phyloP scores from a whole-genome alignment of 2,797 vertebrate species.

The Pogoniulus pusillus region DNA sequence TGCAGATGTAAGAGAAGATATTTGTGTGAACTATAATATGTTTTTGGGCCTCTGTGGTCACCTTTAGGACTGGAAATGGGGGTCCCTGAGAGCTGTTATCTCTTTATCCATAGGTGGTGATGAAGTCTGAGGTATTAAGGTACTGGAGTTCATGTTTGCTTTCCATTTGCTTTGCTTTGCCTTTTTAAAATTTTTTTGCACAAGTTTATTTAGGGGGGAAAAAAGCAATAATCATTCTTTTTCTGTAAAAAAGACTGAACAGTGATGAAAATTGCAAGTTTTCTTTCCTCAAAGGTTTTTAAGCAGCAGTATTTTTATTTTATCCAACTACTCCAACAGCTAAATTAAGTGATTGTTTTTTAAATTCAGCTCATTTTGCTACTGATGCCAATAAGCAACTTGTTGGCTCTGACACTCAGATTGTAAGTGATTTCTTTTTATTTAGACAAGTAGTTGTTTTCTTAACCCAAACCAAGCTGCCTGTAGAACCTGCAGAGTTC shows the following conservation, averaged over 20 bases:
- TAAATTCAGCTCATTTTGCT: too few relatives aligned
- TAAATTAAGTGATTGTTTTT: too few relatives aligned
- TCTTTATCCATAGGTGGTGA: background rate
- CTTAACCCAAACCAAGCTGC: background rate
- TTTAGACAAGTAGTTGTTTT: background rate
- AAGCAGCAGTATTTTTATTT: too few relatives aligned
- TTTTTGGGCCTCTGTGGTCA: too few relatives aligned
- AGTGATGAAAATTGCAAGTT: background rate
- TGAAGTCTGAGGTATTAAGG: background rate
- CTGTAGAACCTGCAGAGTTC: background rate
- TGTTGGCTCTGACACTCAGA: background rate
- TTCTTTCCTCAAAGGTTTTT: too few relatives aligned
- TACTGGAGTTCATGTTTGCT: background rate
- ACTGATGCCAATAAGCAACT: background rate
- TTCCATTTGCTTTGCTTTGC: too few relatives aligned
- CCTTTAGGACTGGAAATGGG: background rate
- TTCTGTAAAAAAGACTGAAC: background rate
- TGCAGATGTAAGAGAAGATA: background rate
- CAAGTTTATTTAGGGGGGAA: too few relatives aligned
- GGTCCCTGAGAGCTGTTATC: rapidly evolving
- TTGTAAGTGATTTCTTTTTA: background rate
- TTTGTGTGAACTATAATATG: background rate
- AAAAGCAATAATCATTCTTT: background rate
- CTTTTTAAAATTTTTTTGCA: too few relatives aligned
- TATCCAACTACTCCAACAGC: too few relatives aligned